Percentiles rank a stretch among this genome's conserved stretches.
These are phyloP conservation scores for Electrona antarctica DNA, from an alignment of 2,113 vertebrate genomes.

Conservation along the genomic window DNA sequence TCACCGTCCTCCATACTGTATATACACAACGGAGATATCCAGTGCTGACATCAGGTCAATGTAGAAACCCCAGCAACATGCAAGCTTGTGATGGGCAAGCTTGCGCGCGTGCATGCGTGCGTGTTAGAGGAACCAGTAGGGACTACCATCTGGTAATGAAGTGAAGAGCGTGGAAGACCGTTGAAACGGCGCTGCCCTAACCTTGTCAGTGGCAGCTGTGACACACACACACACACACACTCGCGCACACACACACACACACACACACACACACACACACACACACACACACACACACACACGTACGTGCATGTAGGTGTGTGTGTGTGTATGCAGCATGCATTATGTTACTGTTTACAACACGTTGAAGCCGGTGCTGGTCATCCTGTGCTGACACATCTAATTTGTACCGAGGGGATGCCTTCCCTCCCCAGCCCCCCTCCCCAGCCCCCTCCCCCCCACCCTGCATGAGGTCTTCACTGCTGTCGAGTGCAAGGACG, in stretches of 20 bases:
- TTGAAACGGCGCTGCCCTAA: conserved; percentile 54
- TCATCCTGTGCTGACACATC: conserved; percentile 63
- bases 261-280: neutral
- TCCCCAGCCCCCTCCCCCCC: no score
- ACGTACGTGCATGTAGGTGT: conserved; percentile 29
- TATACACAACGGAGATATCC: no score
- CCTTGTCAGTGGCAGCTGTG: conserved; percentile 74
- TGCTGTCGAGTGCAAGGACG: neutral
- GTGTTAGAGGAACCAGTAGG: no score
- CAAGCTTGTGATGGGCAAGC: no score
- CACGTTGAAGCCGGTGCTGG: conserved; percentile 28
- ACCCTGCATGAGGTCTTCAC: neutral
- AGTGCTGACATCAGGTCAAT: no score
- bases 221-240: no score
- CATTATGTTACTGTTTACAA: conserved; percentile 31
- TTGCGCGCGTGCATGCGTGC: no score
- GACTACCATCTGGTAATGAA: conserved; percentile 68
- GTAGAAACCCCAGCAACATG: no score
- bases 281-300: no score
- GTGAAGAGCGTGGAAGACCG: conserved; percentile 61
- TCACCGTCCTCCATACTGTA: no score
- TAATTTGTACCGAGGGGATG: conserved; percentile 61
- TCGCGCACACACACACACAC: neutral
- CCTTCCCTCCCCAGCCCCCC: neutral
- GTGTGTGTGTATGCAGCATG: conserved; percentile 5